These are phyloP conservation scores for Thymelicus acteon DNA, from an alignment of 2,888 invertebrate genomes.

Conservation along the genomic window DNA sequence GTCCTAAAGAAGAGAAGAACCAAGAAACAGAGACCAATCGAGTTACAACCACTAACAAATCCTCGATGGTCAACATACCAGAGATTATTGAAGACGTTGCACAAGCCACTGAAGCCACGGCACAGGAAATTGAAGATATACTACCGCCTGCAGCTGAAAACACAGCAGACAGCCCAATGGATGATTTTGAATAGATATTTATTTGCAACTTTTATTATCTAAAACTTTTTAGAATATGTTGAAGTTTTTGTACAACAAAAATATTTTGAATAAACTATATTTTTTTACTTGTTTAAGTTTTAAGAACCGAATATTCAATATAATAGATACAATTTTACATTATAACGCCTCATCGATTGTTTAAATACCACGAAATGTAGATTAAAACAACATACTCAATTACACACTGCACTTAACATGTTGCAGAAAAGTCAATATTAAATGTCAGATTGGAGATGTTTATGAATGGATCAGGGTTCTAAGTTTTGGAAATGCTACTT, in stretches of 20 bases:
- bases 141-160: background rate
- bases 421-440: slow-evolving; percentile 8
- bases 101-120: slow-evolving; percentile 15
- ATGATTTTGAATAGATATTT: no score
- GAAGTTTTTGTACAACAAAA: no score
- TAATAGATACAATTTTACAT: no score
- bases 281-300: no score
- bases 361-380: background rate
- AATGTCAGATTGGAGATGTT: slow-evolving; percentile 8
- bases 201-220: no score
- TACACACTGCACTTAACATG: slow-evolving; percentile 8
- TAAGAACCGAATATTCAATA: no score
- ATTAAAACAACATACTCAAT: slow-evolving; percentile 6
- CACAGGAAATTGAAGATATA: slow-evolving; percentile 4
- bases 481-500: background rate
- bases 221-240: no score
- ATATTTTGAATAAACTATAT: no score
- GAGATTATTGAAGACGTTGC: slow-evolving; percentile 40
- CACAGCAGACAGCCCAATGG: no score
- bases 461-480: slow-evolving; percentile 9
- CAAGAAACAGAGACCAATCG: slow-evolving; percentile 28
- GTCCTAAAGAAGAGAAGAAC: slow-evolving; percentile 31
- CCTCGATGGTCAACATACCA: slow-evolving; percentile 15
- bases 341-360: no score
- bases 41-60: slow-evolving; percentile 21